Evolutionary conservation across 2,113 vertebrate genomes (phyloP).

Genomic region (Osmerus mordax): DNA sequence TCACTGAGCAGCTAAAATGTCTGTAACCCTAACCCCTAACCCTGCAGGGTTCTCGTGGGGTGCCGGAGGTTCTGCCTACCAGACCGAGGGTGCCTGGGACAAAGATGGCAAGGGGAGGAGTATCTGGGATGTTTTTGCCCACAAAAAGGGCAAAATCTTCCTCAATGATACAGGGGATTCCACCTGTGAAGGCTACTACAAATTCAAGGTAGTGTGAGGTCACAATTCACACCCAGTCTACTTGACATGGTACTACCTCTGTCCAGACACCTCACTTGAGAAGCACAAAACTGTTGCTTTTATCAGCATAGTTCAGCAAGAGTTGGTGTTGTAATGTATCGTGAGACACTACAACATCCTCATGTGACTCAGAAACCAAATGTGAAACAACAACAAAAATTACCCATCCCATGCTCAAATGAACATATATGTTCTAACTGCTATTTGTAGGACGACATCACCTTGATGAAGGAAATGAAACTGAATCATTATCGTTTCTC

Average conservation of each 20-base stretch:
- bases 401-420: background rate
- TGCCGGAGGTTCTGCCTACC: slow-evolving; percentile 85
- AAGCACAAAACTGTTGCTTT: background rate
- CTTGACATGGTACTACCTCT: too few species aligned
- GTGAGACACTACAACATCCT: background rate
- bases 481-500: slow-evolving; percentile 86
- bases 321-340: too few species aligned
- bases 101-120: slow-evolving; percentile 84
- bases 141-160: slow-evolving; percentile 71
- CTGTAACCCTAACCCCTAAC: background rate
- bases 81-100: slow-evolving; percentile 90
- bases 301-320: background rate
- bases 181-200: slow-evolving; percentile 83
- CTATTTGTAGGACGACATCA: slow-evolving; percentile 77
- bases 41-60: slow-evolving; percentile 85
- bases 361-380: background rate
- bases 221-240: too few species aligned
- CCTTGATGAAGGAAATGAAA: slow-evolving; percentile 80
- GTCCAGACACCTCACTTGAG: too few species aligned
- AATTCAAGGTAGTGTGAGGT: slow-evolving; percentile 72
- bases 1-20: too few species aligned
- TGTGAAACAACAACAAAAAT: too few species aligned
- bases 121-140: slow-evolving; percentile 86
- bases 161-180: slow-evolving; percentile 77
- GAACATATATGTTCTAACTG: background rate